These are phyloP conservation scores for Sturnus vulgaris DNA, from an alignment of 2,113 vertebrate species.

Conservation along the genomic window DNA sequence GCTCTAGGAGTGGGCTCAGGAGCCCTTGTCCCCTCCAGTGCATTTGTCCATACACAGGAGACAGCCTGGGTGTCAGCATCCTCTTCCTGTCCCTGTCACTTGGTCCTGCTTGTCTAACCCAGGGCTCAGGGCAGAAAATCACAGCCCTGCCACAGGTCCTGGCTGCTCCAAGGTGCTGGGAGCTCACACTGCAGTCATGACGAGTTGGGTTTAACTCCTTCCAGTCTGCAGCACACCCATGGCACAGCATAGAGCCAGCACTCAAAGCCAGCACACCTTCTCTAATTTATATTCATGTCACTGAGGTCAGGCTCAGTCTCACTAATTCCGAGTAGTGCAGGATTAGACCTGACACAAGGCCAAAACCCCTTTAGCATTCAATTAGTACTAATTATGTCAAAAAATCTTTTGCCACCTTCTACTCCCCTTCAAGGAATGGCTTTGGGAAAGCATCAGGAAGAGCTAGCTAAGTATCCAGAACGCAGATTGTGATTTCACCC, in stretches of 20 bases:
- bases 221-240: not conserved
- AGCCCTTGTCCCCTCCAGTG: not conserved
- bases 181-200: not conserved
- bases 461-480: not conserved
- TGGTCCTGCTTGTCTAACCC: not conserved
- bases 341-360: not conserved
- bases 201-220: not conserved
- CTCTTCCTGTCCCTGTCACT: not conserved
- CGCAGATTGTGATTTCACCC: not conserved
- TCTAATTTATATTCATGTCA: not conserved
- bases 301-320: not conserved
- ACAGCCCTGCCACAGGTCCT: not conserved
- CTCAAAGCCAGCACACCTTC: not conserved
- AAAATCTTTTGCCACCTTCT: not conserved
- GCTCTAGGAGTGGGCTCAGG: not conserved
- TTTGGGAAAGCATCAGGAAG: not conserved
- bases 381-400: slow-evolving; percentile 12
- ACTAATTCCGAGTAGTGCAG: not conserved
- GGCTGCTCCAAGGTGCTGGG: not conserved
- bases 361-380: not conserved
- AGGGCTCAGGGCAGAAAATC: not conserved
- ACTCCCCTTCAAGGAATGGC: not conserved
- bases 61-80: not conserved
- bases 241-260: not conserved
- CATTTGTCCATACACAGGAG: accelerated